Base-by-base conservation (phyloP, 1,140 invertebrate genomes). In the Nautilus pompilius region DNA sequence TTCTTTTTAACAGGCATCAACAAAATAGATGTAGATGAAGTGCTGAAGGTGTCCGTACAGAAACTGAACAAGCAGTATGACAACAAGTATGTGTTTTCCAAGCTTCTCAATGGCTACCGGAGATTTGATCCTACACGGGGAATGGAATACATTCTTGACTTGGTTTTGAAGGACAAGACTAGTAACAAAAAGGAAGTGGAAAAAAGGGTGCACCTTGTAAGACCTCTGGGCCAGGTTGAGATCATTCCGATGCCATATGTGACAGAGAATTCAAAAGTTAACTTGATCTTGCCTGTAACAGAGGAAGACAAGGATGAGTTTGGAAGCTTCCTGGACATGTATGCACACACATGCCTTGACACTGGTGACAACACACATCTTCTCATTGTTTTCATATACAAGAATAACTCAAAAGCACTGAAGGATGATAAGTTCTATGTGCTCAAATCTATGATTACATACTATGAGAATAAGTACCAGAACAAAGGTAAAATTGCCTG, bases 221-320 rank as follows among this genome's bases (percentile, higher is more conserved):
- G 95, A 70, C 90, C 91, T 1, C 79, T 96, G 49, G 90, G 91
- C 26, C 88, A 90, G 74, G 89, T 93, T 3, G 91, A 96, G 82
- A 87, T 95, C 45, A 85, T 95, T 8, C 88, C 90, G 3, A 90
- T 93, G 75, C 92, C 93, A 2, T 96, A 95, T 81, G 93, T 96
- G 2, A 96, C 92, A 0, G 94, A 96, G 85, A 93, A 90, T 75
- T 88, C 89, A 3, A 82, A 90, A 68, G 87, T 96, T 2, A 88
- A 89, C 68, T 83, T 96, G 58, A 77, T 96, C 63, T 73, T 96
- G 33, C 87, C 88, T 0, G 80, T 91, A 0, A 82, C 85, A 66
- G 81, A 83, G 22, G 71, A 76, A 2, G 86, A 88, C 63, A 84
- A 83, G 33, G 71, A 78, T 17, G 78, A 85, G 10, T 85, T 86